Percentiles rank a stretch among this genome's conserved stretches.
phyloP scores from a whole-genome alignment of 2,888 invertebrate genomes.

The Monopis laevigella region DNA sequence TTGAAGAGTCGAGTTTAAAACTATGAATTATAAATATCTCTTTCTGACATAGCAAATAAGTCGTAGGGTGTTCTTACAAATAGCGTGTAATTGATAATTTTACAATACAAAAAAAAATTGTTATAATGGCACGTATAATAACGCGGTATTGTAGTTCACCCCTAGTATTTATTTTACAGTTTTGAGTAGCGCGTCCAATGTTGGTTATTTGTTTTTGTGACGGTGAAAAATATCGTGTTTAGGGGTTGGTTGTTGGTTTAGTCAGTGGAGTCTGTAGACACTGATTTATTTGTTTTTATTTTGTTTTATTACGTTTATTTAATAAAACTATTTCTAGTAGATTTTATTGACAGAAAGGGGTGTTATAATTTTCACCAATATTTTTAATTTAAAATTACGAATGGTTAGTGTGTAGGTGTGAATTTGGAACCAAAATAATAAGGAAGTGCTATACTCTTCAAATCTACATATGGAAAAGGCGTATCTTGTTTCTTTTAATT shows the following conservation, averaged over 20 bases:
- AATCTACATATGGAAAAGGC: too few species aligned
- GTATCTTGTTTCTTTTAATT: too few species aligned
- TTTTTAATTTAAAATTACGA: too few species aligned
- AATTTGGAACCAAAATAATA: too few species aligned
- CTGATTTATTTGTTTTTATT: conserved; percentile 2
- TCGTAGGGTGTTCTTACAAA: conserved; percentile 22
- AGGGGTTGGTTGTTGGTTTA: conserved; percentile 8
- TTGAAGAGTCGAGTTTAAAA: too few species aligned
- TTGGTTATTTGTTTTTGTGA: conserved; percentile 24
- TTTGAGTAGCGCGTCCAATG: conserved; percentile 9
- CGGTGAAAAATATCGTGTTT: conserved; percentile 44
- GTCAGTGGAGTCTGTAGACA: background rate
- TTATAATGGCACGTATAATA: conserved; percentile 43
- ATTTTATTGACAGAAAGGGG: too few species aligned
- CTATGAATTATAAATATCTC: too few species aligned
- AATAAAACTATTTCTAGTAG: too few species aligned
- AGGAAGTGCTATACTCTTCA: too few species aligned
- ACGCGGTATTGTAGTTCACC: conserved; percentile 32
- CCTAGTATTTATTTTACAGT: conserved; percentile 9
- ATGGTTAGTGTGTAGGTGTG: too few species aligned
- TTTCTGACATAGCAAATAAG: conserved; percentile 9
- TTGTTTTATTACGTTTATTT: too few species aligned
- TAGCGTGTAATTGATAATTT: conserved; percentile 51
- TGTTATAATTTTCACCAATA: too few species aligned
- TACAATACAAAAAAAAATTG: conserved; percentile 19